These are phyloP conservation scores for Karalla daura DNA, from an alignment of 2,797 vertebrate genomes.

Conservation along the genomic window DNA sequence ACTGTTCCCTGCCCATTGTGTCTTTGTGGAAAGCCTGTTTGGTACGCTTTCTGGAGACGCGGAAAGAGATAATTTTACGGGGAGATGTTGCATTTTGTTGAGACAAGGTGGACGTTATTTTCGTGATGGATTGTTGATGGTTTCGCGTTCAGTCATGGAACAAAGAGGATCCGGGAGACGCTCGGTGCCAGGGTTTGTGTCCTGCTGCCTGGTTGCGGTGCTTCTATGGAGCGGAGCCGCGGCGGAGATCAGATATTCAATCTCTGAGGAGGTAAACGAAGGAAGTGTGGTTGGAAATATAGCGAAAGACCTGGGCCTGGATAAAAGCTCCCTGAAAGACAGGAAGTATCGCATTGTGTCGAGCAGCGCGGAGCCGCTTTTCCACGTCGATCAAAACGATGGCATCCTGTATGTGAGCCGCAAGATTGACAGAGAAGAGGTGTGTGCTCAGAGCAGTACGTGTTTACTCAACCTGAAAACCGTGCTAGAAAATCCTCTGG, in stretches of 20 bases:
- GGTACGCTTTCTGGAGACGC: no score
- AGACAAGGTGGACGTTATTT: no score
- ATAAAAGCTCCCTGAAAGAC: slow-evolving; percentile 58
- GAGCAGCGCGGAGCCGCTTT: slow-evolving; percentile 55
- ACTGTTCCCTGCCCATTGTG: accelerated
- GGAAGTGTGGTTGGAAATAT: slow-evolving; percentile 81
- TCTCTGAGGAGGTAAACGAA: slow-evolving; percentile 76
- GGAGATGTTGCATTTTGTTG: background rate
- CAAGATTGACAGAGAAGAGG: slow-evolving; percentile 79
- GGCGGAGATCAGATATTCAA: slow-evolving; percentile 75
- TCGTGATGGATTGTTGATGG: background rate
- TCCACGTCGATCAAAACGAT: slow-evolving; percentile 81
- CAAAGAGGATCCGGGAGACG: slow-evolving; percentile 20
- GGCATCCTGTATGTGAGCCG: slow-evolving; percentile 79
- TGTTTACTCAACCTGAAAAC: slow-evolving; percentile 81
- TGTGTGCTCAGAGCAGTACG: slow-evolving; percentile 65
- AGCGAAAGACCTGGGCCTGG: slow-evolving; percentile 79
- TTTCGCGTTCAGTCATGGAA: slow-evolving; percentile 28
- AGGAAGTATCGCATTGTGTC: slow-evolving; percentile 80
- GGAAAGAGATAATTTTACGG: background rate
- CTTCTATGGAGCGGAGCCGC: slow-evolving; percentile 33
- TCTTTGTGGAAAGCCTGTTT: no score
- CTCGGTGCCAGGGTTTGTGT: background rate
- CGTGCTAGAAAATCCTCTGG: slow-evolving; percentile 77
- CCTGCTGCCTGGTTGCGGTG: slow-evolving; percentile 12